Evolutionary conservation across 1,140 invertebrate species (phyloP).

Genomic region (Panulirus ornatus): DNA sequence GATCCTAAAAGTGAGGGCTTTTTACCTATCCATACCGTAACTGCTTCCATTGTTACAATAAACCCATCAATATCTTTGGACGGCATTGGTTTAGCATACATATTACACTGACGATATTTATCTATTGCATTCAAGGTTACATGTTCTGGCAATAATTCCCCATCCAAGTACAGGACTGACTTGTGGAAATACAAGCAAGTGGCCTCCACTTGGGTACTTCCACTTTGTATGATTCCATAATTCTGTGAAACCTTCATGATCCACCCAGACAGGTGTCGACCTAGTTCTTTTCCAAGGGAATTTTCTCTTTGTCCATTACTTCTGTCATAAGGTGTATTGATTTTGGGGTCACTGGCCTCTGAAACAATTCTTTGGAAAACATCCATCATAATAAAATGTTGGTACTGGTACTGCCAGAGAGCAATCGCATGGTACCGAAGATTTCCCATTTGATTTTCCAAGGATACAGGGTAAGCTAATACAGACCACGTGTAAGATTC

Average conservation of each 20-base stretch:
- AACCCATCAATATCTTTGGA: neutral
- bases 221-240: slow-evolving; percentile 32
- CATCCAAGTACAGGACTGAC: slow-evolving; percentile 40
- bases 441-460: neutral
- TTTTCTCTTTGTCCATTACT: neutral
- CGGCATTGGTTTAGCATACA: slow-evolving; percentile 1
- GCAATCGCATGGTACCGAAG: slow-evolving; percentile 41
- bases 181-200: slow-evolving; percentile 16
- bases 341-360: neutral
- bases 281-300: neutral
- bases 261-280: slow-evolving; percentile 35
- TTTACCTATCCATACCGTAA: slow-evolving; percentile 45
- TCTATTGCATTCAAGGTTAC: neutral
- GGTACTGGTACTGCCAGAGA: slow-evolving; percentile 54
- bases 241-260: neutral
- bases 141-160: slow-evolving; percentile 17
- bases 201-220: slow-evolving; percentile 1
- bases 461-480: slow-evolving; percentile 32
- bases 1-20: slow-evolving; percentile 29
- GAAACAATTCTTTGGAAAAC: neutral
- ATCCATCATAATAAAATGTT: slow-evolving; percentile 16
- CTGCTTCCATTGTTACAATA: slow-evolving; percentile 44
- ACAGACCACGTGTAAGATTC: slow-evolving; percentile 45
- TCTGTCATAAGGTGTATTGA: neutral
- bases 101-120: slow-evolving; percentile 33